phyloP scores from a whole-genome alignment of 2,797 vertebrate genomes.

The Cirrhinus molitorella region DNA sequence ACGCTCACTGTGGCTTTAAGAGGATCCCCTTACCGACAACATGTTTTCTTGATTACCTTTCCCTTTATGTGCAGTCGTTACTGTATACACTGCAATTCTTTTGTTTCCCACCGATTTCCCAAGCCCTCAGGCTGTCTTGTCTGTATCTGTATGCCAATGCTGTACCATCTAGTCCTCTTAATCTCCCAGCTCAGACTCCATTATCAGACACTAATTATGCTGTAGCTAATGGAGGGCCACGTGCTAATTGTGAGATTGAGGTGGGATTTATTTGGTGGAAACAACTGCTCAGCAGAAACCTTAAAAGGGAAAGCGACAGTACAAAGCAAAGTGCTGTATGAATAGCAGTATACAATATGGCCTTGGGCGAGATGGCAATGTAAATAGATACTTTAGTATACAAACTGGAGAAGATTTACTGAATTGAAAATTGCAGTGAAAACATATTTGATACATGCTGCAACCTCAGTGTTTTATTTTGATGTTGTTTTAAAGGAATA shows the following conservation, averaged over 20 bases:
- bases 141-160: slow-evolving; percentile 63
- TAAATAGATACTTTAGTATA: slow-evolving; percentile 17
- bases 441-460: slow-evolving; percentile 1
- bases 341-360: slow-evolving; percentile 12
- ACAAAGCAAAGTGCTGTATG: slow-evolving; percentile 23
- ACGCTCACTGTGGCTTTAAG: slow-evolving; percentile 8
- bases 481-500: not conserved
- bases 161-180: slow-evolving; percentile 66
- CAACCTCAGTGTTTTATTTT: no score
- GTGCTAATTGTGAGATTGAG: slow-evolving; percentile 67
- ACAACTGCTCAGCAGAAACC: slow-evolving; percentile 39
- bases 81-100: slow-evolving; percentile 11
- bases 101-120: not conserved
- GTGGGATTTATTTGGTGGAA: slow-evolving; percentile 65
- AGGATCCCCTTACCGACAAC: not conserved
- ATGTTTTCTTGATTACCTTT: not conserved
- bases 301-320: slow-evolving; percentile 17
- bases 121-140: slow-evolving; percentile 27
- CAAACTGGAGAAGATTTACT: slow-evolving; percentile 7
- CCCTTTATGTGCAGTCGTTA: not conserved
- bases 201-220: slow-evolving; percentile 73
- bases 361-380: not conserved
- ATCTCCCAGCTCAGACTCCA: slow-evolving; percentile 73
- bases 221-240: slow-evolving; percentile 68
- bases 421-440: not conserved